Evolutionary conservation across 92 coral and sea anemone species (phyloP).

Genomic region (Palythoa heliodiscus): DNA sequence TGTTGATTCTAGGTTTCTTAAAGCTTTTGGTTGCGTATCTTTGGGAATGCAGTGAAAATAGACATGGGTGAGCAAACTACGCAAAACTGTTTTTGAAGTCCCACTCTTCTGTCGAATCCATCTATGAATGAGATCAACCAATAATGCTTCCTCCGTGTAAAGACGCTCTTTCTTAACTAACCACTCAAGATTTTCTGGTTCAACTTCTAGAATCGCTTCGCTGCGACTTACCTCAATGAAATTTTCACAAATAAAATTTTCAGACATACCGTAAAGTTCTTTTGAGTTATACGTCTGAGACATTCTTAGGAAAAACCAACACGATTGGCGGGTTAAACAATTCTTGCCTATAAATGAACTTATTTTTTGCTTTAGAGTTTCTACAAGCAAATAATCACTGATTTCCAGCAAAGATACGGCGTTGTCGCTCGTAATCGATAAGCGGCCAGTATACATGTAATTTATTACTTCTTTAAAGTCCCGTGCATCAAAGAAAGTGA

Average conservation of each 20-base stretch:
- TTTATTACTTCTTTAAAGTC: constrained; percentile 15
- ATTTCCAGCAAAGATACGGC: constrained; percentile 12
- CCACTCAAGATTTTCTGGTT: neutral
- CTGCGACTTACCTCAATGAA: neutral
- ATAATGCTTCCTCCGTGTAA: neutral
- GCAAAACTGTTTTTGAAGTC: neutral
- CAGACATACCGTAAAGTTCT: neutral
- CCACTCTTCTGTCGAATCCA: constrained; percentile 15
- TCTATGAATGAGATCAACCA: neutral
- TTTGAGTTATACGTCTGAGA: constrained; percentile 10
- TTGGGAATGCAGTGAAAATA: constrained; percentile 30
- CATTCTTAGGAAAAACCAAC: constrained; percentile 7
- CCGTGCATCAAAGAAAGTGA: constrained; percentile 7
- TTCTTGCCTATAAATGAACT: neutral
- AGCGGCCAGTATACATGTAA: constrained; percentile 25
- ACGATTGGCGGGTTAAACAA: neutral
- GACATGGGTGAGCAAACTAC: neutral
- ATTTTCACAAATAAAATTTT: constrained; percentile 17
- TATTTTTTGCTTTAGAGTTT: constrained; percentile 22
- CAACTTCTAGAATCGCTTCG: constrained; percentile 11
- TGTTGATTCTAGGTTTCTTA: neutral
- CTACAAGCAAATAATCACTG: constrained; percentile 27
- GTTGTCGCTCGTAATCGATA: constrained; percentile 11
- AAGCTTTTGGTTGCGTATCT: neutral
- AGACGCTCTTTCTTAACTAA: constrained; percentile 8